Conservation (phyloP, 2,797 vertebrate species). For the Anniella stebbinsi region DNA sequence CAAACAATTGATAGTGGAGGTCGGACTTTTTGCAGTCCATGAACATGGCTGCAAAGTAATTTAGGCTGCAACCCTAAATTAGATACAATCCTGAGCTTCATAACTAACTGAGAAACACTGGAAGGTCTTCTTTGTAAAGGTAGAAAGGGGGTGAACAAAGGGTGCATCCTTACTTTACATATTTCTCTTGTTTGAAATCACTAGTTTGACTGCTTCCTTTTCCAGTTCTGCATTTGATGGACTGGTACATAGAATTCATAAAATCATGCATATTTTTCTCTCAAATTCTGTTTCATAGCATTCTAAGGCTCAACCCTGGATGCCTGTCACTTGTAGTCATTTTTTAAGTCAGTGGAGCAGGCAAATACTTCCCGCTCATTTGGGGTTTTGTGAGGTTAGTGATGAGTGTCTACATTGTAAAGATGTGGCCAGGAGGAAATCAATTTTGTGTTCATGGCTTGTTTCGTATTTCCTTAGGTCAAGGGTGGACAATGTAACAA, state of each 20-base stretch:
- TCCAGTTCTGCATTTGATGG: background rate
- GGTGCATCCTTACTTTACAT: background rate
- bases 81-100: background rate
- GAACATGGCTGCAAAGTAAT: background rate
- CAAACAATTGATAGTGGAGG: background rate
- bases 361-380: constrained; percentile 7
- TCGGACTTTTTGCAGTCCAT: background rate
- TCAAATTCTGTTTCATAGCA: constrained; percentile 7
- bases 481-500: background rate
- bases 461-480: constrained; percentile 5
- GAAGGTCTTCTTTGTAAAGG: background rate
- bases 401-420: constrained; percentile 45
- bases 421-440: constrained; percentile 58
- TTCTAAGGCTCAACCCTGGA: background rate
- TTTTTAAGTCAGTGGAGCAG: constrained; percentile 42
- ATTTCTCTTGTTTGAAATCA: background rate
- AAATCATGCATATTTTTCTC: background rate
- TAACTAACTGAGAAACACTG: background rate
- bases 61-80: background rate
- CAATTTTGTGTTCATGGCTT: background rate
- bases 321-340: constrained; percentile 8
- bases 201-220: background rate
- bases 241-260: background rate
- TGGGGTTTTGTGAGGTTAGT: constrained; percentile 4
- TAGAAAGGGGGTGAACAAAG: background rate